Evolutionary conservation across 2,113 vertebrate species (phyloP).

Genomic region (Promerops cafer): DNA sequence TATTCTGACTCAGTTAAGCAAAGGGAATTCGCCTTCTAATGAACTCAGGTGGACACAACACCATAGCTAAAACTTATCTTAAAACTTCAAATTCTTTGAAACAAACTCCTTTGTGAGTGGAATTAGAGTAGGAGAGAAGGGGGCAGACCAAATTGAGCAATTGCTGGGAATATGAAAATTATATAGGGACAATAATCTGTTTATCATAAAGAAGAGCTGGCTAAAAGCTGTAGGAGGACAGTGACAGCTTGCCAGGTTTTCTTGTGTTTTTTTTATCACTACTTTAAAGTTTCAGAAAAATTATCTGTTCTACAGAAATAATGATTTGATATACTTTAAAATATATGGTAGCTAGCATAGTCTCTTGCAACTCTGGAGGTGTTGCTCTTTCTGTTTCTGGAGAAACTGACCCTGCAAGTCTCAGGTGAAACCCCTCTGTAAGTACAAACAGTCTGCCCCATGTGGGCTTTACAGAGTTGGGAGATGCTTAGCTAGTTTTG

Average conservation of each 20-base stretch:
- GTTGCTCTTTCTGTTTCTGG: not conserved
- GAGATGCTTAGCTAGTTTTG: not conserved
- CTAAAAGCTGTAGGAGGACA: slow-evolving; percentile 43
- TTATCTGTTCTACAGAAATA: not conserved
- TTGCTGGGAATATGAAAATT: slow-evolving; percentile 1
- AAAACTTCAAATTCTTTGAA: not conserved
- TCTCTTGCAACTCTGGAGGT: not conserved
- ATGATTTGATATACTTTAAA: not conserved
- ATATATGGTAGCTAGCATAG: not conserved
- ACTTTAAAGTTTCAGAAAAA: slow-evolving; percentile 9
- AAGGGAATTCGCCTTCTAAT: not conserved
- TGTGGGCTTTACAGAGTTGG: not conserved
- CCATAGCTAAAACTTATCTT: not conserved
- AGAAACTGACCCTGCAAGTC: not conserved
- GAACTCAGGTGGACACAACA: not conserved
- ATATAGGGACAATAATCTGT: slow-evolving; percentile 3
- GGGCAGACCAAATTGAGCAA: slow-evolving; percentile 6
- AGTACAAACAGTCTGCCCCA: not conserved
- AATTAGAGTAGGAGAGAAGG: not conserved
- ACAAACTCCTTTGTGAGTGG: not conserved
- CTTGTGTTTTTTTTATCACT: not conserved
- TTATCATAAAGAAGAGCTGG: slow-evolving; percentile 42
- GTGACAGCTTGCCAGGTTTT: slow-evolving; percentile 39
- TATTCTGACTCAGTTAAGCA: not conserved
- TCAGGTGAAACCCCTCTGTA: not conserved